Base-by-base conservation (phyloP, 2,113 vertebrate species). In the Colaptes auratus region DNA sequence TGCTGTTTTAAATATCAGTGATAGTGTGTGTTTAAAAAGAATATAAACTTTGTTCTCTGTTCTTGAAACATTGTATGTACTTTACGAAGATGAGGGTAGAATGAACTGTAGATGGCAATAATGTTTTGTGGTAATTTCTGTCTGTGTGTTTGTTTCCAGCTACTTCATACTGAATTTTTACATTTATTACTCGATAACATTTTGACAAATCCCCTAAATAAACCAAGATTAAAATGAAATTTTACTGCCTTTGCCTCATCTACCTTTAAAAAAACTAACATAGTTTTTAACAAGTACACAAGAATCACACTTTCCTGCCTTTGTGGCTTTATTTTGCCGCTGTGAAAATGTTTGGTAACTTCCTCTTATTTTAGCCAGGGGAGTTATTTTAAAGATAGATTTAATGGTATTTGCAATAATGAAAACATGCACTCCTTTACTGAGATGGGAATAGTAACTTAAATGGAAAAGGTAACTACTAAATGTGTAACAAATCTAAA, bases 141-240 rank as follows among this genome's bases (percentile, higher is more conserved):
- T 44, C 86, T 92, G 85, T 94, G 31, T 92, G 56, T 20, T 86
- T 95, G 80, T 96, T 97, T 96, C 53, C 56, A 78, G 50, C 94
- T 97, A 79, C 12, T 6, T 81, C 86, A 7, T 88, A 63, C 10
- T 84, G 74, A 96, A 24, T 82, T 77, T 42, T 75, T 66, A 33
- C 1, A 5, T 87, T 92, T 95, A 44, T 91, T 81, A 90, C 30
- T 50, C 67, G n/a, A n/a, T 75, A 77, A 28, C 52, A 60, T 78
- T 83, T 92, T 94, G 59, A 86, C 86, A 95, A 96, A 58, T 89
- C 35, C 42, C 42, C n/a, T 12, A 50, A 81, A 64, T 66, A 4
- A 3, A n/a, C 42, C 9, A 94, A 61, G 79, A 55, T 72, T 79
- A 70, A 93, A 94, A 50, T 90, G 30, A 74, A 77, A 64, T 76